These are phyloP conservation scores for Macrobrachium rosenbergii DNA, from an alignment of 1,140 invertebrate species.

Conservation along the genomic window DNA sequence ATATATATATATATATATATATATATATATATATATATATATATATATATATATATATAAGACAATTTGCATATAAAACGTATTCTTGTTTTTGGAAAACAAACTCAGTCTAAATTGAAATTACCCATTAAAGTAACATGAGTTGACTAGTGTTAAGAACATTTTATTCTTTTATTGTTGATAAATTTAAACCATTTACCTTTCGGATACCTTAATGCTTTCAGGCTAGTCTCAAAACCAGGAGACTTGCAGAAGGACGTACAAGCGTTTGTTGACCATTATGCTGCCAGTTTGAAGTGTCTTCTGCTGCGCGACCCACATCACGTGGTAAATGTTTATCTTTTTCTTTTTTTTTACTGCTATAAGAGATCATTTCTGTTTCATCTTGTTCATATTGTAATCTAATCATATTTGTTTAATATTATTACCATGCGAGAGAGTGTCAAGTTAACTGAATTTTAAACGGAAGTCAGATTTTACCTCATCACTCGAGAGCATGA, in stretches of 20 bases:
- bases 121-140: background rate
- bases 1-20: conserved; percentile 30
- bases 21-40: conserved; percentile 20
- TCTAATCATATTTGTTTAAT: background rate
- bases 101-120: background rate
- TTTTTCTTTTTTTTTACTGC: background rate
- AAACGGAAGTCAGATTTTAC: too few relatives aligned
- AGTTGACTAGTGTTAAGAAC: background rate
- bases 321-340: conserved; percentile 23
- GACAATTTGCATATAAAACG: background rate
- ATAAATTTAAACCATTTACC: too few relatives aligned
- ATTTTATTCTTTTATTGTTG: too few relatives aligned
- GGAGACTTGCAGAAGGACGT: conserved; percentile 7
- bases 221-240: conserved; percentile 25
- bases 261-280: conserved; percentile 22
- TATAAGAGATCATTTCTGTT: background rate
- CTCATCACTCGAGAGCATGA: too few relatives aligned
- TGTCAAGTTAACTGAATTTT: too few relatives aligned
- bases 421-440: background rate
- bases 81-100: background rate
- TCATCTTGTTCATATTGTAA: background rate
- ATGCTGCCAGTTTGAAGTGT: background rate
- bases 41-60: conserved; percentile 8
- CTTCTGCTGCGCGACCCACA: conserved; percentile 38
- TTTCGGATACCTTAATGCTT: too few relatives aligned